Percentiles rank a stretch among this genome's conserved stretches.
Conservation (phyloP, 2,888 invertebrate species). For the Patella caerulea region DNA sequence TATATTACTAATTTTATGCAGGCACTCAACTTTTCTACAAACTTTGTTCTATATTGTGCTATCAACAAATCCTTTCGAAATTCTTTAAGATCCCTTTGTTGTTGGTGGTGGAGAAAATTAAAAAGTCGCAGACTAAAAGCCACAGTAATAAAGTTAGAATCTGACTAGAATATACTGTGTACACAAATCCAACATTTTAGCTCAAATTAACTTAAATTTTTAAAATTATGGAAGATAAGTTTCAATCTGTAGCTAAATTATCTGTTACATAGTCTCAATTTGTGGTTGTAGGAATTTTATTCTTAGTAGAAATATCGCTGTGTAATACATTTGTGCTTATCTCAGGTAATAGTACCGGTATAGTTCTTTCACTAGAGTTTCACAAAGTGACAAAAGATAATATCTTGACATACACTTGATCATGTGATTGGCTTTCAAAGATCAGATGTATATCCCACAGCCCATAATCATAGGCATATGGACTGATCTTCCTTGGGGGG, state of each 20-base stretch:
- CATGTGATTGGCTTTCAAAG: too few species aligned
- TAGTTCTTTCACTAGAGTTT: too few species aligned
- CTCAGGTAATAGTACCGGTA: too few species aligned
- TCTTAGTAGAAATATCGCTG: too few species aligned
- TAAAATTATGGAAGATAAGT: neutral
- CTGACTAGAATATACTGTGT: neutral
- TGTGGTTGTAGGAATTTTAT: too few species aligned
- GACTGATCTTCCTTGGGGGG: too few species aligned
- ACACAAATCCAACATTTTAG: neutral
- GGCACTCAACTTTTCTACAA: slow-evolving; percentile 74
- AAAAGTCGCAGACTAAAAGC: neutral
- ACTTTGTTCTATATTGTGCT: slow-evolving; percentile 92
- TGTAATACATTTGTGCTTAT: too few species aligned
- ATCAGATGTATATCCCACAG: too few species aligned
- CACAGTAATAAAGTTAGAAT: neutral
- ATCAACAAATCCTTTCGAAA: slow-evolving; percentile 92
- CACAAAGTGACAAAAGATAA: too few species aligned
- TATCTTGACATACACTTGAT: too few species aligned
- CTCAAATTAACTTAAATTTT: neutral
- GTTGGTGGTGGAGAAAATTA: slow-evolving; percentile 42
- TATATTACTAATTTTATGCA: slow-evolving; percentile 65
- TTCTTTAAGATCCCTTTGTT: slow-evolving; percentile 61
- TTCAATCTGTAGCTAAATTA: neutral
- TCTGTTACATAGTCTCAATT: neutral
- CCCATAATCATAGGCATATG: too few species aligned